Conservation (phyloP, 2,888 invertebrate genomes). For the Pseudanteris insignis region DNA sequence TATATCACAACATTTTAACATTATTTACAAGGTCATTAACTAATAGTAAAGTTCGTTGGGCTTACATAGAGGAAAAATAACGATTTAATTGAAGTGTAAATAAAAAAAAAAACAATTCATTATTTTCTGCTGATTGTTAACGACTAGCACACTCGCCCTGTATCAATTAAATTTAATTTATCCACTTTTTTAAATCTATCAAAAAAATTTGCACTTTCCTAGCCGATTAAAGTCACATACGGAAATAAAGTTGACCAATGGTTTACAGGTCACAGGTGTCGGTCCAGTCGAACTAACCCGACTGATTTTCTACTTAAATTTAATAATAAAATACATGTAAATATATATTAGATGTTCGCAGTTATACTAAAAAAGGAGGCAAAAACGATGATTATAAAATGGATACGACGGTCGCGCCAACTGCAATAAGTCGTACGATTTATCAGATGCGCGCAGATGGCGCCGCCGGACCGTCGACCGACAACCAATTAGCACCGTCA, state of each 20-base stretch:
- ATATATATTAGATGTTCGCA: not conserved
- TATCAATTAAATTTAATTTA: not conserved
- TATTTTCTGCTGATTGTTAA: constrained; percentile 56
- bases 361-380: not conserved
- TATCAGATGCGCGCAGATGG: constrained; percentile 18
- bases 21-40: constrained; percentile 15
- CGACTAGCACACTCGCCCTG: constrained; percentile 48
- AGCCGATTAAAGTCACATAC: too few relatives aligned
- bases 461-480: constrained; percentile 16
- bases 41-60: too few relatives aligned
- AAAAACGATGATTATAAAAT: constrained; percentile 11
- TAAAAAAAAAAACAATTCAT: too few relatives aligned
- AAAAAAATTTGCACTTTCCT: too few relatives aligned
- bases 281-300: too few relatives aligned
- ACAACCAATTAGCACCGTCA: constrained; percentile 38
- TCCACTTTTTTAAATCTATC: not conserved
- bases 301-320: not conserved
- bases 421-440: not conserved
- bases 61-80: too few relatives aligned
- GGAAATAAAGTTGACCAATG: too few relatives aligned
- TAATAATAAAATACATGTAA: constrained; percentile 4
- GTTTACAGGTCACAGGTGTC: too few relatives aligned
- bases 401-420: constrained; percentile 18
- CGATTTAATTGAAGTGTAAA: too few relatives aligned
- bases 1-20: constrained; percentile 25